These are phyloP conservation scores for Scomberomorus guttatus DNA, from an alignment of 2,797 vertebrate genomes.

Conservation along the genomic window DNA sequence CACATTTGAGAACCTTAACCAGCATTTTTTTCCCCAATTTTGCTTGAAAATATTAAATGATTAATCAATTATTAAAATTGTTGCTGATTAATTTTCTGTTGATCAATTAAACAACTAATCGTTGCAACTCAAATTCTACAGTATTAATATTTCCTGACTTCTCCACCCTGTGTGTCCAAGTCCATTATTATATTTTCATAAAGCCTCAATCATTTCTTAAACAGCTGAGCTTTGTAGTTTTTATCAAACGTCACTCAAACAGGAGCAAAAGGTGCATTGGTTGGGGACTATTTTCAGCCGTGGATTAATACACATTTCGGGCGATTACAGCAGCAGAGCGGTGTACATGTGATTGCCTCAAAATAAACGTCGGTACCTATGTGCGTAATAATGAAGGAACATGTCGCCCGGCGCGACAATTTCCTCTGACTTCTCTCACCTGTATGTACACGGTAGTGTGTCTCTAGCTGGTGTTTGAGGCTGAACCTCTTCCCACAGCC, in stretches of 20 bases:
- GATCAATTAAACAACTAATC: too few species aligned
- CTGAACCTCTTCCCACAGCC: slow-evolving; percentile 99
- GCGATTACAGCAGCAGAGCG: not conserved
- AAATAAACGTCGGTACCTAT: not conserved
- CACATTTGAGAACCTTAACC: too few species aligned
- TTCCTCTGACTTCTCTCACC: slow-evolving; percentile 60
- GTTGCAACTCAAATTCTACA: too few species aligned
- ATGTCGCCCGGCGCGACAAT: not conserved
- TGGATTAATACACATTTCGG: not conserved
- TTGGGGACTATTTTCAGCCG: too few species aligned
- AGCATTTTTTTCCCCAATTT: too few species aligned
- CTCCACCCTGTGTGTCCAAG: too few species aligned
- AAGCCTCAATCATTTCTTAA: not conserved
- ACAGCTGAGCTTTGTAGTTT: not conserved
- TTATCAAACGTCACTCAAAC: not conserved
- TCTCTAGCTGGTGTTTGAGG: slow-evolving; percentile 99
- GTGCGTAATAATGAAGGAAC: slow-evolving; percentile 8
- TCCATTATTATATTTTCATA: too few species aligned
- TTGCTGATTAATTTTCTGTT: too few species aligned
- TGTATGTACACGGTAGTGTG: slow-evolving; percentile 94
- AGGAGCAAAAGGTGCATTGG: too few species aligned
- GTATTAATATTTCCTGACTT: too few species aligned
- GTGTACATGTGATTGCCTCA: not conserved
- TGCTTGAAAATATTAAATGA: too few species aligned
- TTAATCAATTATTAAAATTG: too few species aligned